Conservation (phyloP, 2,113 vertebrate species). For the Ameiurus melas region DNA sequence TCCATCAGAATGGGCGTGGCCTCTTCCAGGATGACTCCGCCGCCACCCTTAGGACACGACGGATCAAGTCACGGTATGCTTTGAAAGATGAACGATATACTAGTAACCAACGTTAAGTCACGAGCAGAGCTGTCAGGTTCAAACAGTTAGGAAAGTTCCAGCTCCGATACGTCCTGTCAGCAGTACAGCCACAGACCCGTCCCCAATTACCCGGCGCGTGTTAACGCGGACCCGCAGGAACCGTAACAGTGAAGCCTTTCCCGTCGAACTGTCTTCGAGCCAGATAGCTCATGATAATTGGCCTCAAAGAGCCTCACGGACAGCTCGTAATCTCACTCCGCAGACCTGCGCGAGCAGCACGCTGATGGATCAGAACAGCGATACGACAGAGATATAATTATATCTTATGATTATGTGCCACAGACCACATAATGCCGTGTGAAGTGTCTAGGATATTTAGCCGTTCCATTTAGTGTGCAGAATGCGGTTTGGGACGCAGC, state of each 20-base stretch:
- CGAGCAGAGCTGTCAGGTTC: background rate
- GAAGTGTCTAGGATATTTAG: background rate
- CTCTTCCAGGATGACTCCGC: background rate
- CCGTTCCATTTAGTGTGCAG: background rate
- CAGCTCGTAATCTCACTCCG: background rate
- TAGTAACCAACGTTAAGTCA: background rate
- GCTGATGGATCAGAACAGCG: background rate
- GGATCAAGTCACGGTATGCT: background rate
- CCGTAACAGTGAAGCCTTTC: background rate
- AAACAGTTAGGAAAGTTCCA: background rate
- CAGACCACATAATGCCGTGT: background rate
- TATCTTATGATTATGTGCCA: background rate
- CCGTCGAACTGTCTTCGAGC: background rate
- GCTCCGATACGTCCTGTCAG: background rate
- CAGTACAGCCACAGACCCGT: background rate
- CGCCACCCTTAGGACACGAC: background rate
- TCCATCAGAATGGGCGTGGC: background rate
- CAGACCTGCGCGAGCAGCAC: background rate
- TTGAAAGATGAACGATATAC: background rate
- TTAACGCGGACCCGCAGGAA: background rate
- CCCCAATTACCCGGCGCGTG: background rate
- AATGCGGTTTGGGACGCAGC: background rate
- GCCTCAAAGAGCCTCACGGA: background rate
- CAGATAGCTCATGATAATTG: slow-evolving; percentile 4
- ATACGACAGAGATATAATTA: background rate